Conservation (phyloP, 2,888 invertebrate genomes). For the Nephrocerus scutellatus region DNA sequence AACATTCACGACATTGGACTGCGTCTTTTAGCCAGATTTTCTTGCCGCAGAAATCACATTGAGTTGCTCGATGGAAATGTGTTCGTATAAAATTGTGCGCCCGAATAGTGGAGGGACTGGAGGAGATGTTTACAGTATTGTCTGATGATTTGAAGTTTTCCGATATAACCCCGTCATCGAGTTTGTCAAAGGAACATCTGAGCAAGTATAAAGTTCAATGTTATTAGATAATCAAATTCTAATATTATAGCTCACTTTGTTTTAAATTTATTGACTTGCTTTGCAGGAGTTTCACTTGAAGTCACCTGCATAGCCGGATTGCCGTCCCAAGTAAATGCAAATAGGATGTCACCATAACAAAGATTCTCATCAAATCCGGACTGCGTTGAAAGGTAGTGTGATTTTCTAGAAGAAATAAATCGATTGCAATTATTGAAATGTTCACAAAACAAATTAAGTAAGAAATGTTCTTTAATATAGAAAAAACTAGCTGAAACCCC, state of each 20-base stretch:
- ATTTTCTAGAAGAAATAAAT: slow-evolving; percentile 51
- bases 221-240: no score
- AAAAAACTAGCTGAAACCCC: no score
- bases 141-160: slow-evolving; percentile 19
- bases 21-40: slow-evolving; percentile 98
- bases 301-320: slow-evolving; percentile 38
- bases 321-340: slow-evolving; percentile 72
- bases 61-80: slow-evolving; percentile 82
- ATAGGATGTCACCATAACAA: slow-evolving; percentile 84
- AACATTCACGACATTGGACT: slow-evolving; percentile 82
- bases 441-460: no score
- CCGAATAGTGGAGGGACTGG: slow-evolving; percentile 34
- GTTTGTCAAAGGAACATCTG: slow-evolving; percentile 27
- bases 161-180: slow-evolving; percentile 30
- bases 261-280: slow-evolving; percentile 28
- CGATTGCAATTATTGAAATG: no score
- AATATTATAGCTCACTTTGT: slow-evolving; percentile 20
- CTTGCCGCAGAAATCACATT: slow-evolving; percentile 89
- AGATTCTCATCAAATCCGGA: slow-evolving; percentile 86
- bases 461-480: no score
- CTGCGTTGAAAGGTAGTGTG: slow-evolving; percentile 61
- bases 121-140: slow-evolving; percentile 12
- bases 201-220: no score
- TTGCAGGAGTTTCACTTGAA: slow-evolving; percentile 34
- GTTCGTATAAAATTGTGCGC: slow-evolving; percentile 76